These are phyloP conservation scores for Trichogramma dendrolimi DNA, from an alignment of 2,888 invertebrate genomes.

Conservation along the genomic window DNA sequence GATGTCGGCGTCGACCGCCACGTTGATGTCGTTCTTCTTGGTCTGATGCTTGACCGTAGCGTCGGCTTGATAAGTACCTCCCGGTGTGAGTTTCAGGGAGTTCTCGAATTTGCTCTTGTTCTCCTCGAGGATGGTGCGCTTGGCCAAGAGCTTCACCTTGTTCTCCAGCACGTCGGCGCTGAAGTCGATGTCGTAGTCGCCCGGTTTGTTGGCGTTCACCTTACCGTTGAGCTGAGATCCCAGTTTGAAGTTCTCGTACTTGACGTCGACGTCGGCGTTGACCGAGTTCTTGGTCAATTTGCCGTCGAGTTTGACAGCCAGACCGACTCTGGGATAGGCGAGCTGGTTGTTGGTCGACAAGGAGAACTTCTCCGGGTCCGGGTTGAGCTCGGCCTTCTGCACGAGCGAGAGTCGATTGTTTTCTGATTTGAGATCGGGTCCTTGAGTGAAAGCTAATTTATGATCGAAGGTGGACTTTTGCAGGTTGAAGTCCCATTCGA, in stretches of 20 bases:
- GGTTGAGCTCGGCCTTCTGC: slow-evolving; percentile 30
- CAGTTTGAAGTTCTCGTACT: slow-evolving; percentile 60
- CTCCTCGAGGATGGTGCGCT: slow-evolving; percentile 57
- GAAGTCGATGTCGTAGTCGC: slow-evolving; percentile 59
- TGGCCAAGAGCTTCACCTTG: slow-evolving; percentile 56
- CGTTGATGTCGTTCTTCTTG: slow-evolving; percentile 57
- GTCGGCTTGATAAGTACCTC: slow-evolving; percentile 62
- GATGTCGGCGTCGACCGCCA: slow-evolving; percentile 54
- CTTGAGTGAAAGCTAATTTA: slow-evolving; percentile 60
- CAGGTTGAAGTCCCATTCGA: slow-evolving; percentile 58
- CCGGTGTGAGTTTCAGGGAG: slow-evolving; percentile 58
- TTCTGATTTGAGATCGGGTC: slow-evolving; percentile 59
- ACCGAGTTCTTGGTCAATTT: slow-evolving; percentile 59
- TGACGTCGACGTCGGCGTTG: slow-evolving; percentile 57
- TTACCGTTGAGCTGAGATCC: slow-evolving; percentile 54
- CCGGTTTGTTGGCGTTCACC: slow-evolving; percentile 49
- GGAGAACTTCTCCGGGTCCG: slow-evolving; percentile 50
- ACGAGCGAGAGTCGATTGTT: slow-evolving; percentile 56
- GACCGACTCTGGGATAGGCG: slow-evolving; percentile 39
- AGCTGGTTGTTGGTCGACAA: slow-evolving; percentile 55
- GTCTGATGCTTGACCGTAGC: slow-evolving; percentile 59
- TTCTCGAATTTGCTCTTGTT: slow-evolving; percentile 63
- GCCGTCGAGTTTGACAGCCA: slow-evolving; percentile 54
- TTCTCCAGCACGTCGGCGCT: slow-evolving; percentile 55
- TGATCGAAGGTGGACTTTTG: slow-evolving; percentile 49